phyloP scores from a whole-genome alignment of 2,888 invertebrate species.

The Parasteatoda lunata region DNA sequence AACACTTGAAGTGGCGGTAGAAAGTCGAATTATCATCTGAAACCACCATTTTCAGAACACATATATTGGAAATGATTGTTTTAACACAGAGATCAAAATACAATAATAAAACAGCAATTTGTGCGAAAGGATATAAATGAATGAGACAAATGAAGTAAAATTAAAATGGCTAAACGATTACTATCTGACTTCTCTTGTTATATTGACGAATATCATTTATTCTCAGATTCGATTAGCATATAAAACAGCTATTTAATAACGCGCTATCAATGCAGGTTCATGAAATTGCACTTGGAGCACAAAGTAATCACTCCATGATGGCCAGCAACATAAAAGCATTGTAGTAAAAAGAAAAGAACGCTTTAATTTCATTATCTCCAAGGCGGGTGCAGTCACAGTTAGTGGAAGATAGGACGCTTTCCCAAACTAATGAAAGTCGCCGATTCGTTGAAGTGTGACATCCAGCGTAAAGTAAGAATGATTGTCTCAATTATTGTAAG shows the following conservation, averaged over 20 bases:
- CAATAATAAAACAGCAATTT: no score
- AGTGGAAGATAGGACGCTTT: conserved; percentile 17
- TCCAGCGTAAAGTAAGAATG: conserved; percentile 44
- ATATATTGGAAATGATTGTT: no score
- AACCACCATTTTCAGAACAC: no score
- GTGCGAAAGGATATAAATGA: no score
- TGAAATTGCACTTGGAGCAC: background rate
- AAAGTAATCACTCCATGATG: conserved; percentile 4
- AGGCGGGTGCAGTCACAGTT: background rate
- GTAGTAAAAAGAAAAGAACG: background rate
- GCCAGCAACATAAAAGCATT: background rate
- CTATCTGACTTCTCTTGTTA: no score
- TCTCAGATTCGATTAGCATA: background rate
- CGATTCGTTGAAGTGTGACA: conserved; percentile 53
- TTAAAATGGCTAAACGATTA: no score
- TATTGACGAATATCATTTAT: no score
- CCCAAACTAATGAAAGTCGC: conserved; percentile 41
- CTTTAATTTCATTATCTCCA: conserved; percentile 43
- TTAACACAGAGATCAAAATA: no score
- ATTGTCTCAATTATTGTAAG: conserved; percentile 54
- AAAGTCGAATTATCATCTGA: no score
- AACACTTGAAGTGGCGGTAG: no score
- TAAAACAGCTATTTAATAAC: background rate
- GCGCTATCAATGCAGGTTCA: background rate
- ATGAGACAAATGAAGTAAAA: no score